Evolutionary conservation across 2,797 vertebrate genomes (phyloP).

Genomic region (Telmatherina bonti): DNA sequence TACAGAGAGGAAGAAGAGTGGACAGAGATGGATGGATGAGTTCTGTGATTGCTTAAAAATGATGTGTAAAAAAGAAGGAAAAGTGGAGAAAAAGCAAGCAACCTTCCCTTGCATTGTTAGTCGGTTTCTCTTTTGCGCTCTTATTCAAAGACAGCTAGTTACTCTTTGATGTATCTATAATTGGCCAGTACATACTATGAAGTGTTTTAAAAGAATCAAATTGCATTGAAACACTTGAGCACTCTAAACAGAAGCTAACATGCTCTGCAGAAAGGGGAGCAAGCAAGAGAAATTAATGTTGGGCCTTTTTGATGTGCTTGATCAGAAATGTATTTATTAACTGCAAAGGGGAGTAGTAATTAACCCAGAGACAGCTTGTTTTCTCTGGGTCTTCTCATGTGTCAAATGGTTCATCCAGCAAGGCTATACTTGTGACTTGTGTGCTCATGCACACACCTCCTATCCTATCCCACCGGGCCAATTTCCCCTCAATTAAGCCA

Average conservation of each 20-base stretch:
- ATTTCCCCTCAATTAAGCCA: conserved; percentile 83
- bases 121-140: conserved; percentile 60
- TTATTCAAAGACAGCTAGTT: conserved; percentile 83
- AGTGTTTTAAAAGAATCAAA: conserved; percentile 84
- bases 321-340: conserved; percentile 89
- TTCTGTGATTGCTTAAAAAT: conserved; percentile 45
- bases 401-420: conserved; percentile 83
- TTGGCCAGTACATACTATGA: conserved; percentile 84
- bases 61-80: conserved; percentile 45
- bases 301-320: conserved; percentile 83
- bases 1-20: conserved; percentile 35
- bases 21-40: conserved; percentile 57
- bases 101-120: conserved; percentile 63
- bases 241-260: conserved; percentile 77
- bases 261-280: conserved; percentile 70
- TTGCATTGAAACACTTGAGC: conserved; percentile 82
- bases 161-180: conserved; percentile 86
- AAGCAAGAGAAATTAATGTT: conserved; percentile 80
- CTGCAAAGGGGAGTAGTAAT: conserved; percentile 84
- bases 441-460: conserved; percentile 57
- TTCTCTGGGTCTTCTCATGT: conserved; percentile 83
- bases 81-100: conserved; percentile 43
- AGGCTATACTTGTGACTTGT: conserved; percentile 61
- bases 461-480: conserved; percentile 70
- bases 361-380: conserved; percentile 86